Evolutionary conservation across 2,888 invertebrate species (phyloP).

Genomic region (Panopea generosa): DNA sequence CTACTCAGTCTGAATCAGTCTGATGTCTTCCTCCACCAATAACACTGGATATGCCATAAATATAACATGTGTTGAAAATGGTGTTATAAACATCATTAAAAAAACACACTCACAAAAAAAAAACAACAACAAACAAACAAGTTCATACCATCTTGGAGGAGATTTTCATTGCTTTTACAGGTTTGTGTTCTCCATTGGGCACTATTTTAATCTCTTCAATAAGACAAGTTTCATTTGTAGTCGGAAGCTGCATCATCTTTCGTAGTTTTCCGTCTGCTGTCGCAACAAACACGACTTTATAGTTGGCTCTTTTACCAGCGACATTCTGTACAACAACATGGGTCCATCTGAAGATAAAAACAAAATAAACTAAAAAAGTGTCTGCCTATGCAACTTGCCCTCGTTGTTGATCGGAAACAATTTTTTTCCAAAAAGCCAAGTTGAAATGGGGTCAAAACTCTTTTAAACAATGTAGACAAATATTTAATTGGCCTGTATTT

Average conservation of each 20-base stretch:
- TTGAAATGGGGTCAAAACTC: no score
- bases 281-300: conserved; percentile 93
- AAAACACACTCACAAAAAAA: no score
- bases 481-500: no score
- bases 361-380: not conserved
- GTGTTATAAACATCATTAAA: no score
- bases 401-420: not conserved
- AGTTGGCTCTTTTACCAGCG: conserved; percentile 89
- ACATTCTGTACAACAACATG: conserved; percentile 92
- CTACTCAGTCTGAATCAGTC: no score
- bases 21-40: no score
- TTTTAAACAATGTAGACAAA: no score
- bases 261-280: conserved; percentile 91
- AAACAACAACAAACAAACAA: no score
- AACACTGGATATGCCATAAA: no score
- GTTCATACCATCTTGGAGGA: conserved; percentile 87
- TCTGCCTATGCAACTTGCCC: not conserved
- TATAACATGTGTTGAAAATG: no score
- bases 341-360: conserved; percentile 79
- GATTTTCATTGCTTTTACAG: conserved; percentile 91
- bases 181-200: conserved; percentile 86
- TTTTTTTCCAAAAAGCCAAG: conserved; percentile 1
- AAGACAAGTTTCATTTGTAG: conserved; percentile 91
- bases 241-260: conserved; percentile 91
- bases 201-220: conserved; percentile 92